Evolutionary conservation across 2,888 invertebrate genomes (phyloP), one percentile per base, ranked within the genome.

Genomic region (Rhingia campestris): DNA sequence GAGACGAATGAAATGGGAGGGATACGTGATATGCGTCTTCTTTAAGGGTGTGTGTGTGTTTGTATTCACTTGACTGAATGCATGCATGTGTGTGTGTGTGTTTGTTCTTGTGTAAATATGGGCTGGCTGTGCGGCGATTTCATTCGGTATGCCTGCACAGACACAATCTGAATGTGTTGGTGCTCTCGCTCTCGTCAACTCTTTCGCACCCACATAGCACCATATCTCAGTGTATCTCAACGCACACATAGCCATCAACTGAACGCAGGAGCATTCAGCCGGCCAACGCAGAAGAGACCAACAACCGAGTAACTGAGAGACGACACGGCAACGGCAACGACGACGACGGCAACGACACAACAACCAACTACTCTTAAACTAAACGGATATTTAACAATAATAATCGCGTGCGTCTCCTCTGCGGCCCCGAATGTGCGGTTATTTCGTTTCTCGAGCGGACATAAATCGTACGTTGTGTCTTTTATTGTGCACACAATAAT

Each of bases 351-450:
- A 49, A 51, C 56, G 32, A 54, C 67, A 73, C 66, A 53, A 54
- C 53, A 54, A 56, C 74, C 73, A 73, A 84, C 79, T 74, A 79
- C 79, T 22, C 22, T 70, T 69, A 67, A 79, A 84, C 69, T 79
- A 74, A 82, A 79, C 74, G 69, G 69, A 73, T 73, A 63, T 79
- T 74, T 70, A 74, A 84, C 64, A 84, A 84, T 74, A 84, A 84
- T 80, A 79, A 84, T 79, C 84, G 79, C 79, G 79, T 79, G 84
- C 84, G 77, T 80, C 84, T 84, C 74, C 73, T 84, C 74, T 74
- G 56, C 73, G 73, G 74, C 67, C 73, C 67, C 67, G 77, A 77
- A 67, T 77, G 82, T 82, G 66, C 82, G 82, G 77, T 82, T 77
- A 82, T 82, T 82, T 77, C 77, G 70, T 81, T 76, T 76, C 72